phyloP scores from a whole-genome alignment of 1,140 invertebrate genomes.

The Eriosoma lanigerum region DNA sequence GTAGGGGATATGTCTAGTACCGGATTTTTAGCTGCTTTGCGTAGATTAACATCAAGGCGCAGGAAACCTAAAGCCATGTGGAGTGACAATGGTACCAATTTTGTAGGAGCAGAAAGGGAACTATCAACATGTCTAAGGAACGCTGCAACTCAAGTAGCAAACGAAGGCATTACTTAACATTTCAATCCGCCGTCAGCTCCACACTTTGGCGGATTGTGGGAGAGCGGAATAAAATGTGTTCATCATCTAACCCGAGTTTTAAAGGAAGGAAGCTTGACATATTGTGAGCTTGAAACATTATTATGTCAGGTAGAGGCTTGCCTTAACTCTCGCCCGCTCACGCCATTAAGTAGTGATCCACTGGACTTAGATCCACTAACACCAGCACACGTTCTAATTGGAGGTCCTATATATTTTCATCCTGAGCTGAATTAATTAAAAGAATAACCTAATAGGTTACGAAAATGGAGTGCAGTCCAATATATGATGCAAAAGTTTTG shows the following conservation, averaged over 20 bases:
- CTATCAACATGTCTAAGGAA: not conserved
- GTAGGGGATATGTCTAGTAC: constrained; percentile 55
- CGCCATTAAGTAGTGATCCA: too few species aligned
- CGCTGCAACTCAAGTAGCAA: not conserved
- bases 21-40: constrained; percentile 55
- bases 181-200: constrained; percentile 47
- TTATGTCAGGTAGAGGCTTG: constrained; percentile 54
- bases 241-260: constrained; percentile 53
- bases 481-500: too few species aligned
- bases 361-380: too few species aligned
- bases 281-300: constrained; percentile 53
- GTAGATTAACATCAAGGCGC: constrained; percentile 57
- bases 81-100: constrained; percentile 53
- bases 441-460: not conserved
- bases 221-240: constrained; percentile 55
- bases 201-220: constrained; percentile 51
- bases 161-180: not conserved
- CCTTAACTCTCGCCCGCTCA: constrained; percentile 51
- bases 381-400: not conserved
- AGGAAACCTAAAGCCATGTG: constrained; percentile 57
- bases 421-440: not conserved
- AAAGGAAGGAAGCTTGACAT: constrained; percentile 52
- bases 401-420: not conserved
- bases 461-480: too few species aligned
- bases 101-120: not conserved